Evolutionary conservation across 2,888 invertebrate genomes (phyloP), one percentile per base, ranked within the genome.

Genomic region (Ectemnius cavifrons): DNA sequence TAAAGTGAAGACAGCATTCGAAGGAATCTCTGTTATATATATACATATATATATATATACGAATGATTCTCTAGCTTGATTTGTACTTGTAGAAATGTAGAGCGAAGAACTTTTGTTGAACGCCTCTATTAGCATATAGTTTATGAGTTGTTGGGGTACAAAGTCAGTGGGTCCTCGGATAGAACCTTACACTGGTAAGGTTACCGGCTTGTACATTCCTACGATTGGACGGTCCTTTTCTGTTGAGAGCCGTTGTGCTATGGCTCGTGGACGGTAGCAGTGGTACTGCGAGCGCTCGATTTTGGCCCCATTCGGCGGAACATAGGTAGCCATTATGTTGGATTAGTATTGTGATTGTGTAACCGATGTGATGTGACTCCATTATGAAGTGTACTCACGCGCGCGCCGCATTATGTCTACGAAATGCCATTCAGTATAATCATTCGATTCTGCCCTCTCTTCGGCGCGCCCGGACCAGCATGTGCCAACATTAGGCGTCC

Each of bases 261-360:
- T 37, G 72, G 59, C 63, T 71, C 73, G 74, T 79, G 71, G 58
- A 71, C 78, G 65, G 76, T 77, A 77, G 71, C 64, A 70, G 66
- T 67, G 72, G 74, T 75, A 66, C 37, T 16, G 52, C 4, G 52
- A 70, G 67, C 63, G 75, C 71, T 71, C 65, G 64, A 73, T 73
- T 79, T 73, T 28, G 60, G 69, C 52, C 70, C 67, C 67, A 73
- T 71, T 76, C 72, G 59, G 23, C 78, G 80, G 78, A 84, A 79
- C 81, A 78, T 84, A 84, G 83, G 84, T 82, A 83, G 85, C 86
- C 83, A 87, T 87, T 89, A 90, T 87, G 87, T 85, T 87, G 84
- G 85, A 89, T 90, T 90, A 89, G 89, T 85, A 90, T 90, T 90
- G 89, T 90, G 88, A 89, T 90, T 90, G 89, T 90, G 90, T 90